Base-by-base conservation (phyloP, 2,888 invertebrate species). In the Saturnia pavonia region DNA sequence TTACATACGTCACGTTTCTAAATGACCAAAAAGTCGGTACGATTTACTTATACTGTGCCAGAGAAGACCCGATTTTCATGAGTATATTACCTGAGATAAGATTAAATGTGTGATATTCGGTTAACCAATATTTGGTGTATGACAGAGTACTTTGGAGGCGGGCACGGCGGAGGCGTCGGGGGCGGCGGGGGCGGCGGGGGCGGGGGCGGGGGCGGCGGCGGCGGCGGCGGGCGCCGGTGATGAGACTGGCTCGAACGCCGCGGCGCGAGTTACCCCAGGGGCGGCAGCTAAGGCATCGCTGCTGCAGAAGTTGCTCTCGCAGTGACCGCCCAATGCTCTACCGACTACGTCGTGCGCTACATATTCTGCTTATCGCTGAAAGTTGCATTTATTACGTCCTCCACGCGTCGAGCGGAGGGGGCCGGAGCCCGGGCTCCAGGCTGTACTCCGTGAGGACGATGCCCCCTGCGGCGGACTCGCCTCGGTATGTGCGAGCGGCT, bases 271-370 rank as follows among this genome's bases (percentile, higher is more conserved):
- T 71, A 72, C 77, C 72, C 74, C 75, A 71, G 78, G 80, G 77
- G 79, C 84, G 76, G 79, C 80, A 71, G 77, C 96, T 92, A 96
- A 96, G 89, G 96, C 97, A 82, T 97, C 97, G 87, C 95, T 97
- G 89, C 95, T 97, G 84, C 97, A 97, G 94, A 97, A 97, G 93
- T 95, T 97, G 88, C 95, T 98, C 87, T 97, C 97, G 82, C 97
- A 97, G 95, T 96, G 95, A 96, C 76, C 76, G 69, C 73, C 72
- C 73, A 51, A 72, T 71, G 70, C 8, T 40, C 14, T 60, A 25
- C 72, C 74, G 73, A 72, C 75, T 69, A 70, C 77, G 70, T 27
- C 75, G 73, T 74, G 73, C 69, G 14, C 14, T 27, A 60, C 27
- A 27, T 60, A 60, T 27, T 27, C 57, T 27, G 57, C 16, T 74